Conservation (phyloP, 1,140 invertebrate genomes). For the Cyclina sinensis region DNA sequence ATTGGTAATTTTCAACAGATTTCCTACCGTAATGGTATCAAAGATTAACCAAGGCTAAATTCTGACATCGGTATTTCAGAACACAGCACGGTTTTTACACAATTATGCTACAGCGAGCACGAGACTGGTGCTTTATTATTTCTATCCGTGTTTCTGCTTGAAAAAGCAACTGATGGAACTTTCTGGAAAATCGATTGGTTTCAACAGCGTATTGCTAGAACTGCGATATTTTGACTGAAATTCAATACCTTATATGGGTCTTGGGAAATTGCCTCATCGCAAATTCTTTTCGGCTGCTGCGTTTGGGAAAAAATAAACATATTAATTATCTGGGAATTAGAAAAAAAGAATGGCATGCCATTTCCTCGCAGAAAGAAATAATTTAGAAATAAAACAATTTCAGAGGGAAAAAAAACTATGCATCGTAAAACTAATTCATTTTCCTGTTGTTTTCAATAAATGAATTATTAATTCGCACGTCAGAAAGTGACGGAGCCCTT, state of each 20-base stretch:
- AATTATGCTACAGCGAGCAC: no score
- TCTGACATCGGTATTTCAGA: no score
- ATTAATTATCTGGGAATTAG: not conserved
- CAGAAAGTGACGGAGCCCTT: not conserved
- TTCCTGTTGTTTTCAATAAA: not conserved
- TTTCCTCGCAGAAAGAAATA: not conserved
- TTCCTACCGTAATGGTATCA: no score
- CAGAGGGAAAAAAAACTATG: not conserved
- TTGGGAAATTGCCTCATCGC: not conserved
- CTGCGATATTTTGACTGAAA: not conserved
- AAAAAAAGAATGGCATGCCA: not conserved
- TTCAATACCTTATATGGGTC: not conserved
- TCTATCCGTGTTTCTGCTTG: not conserved
- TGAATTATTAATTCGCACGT: constrained; percentile 1
- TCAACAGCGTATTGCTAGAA: not conserved
- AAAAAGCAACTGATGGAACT: not conserved
- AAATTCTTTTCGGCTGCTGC: not conserved
- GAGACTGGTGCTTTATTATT: not conserved
- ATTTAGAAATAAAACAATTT: not conserved
- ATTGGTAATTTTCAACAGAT: no score
- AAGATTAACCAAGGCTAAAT: no score
- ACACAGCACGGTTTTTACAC: no score
- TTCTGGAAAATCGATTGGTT: constrained; percentile 30
- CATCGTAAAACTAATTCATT: not conserved
- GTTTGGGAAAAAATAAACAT: not conserved